Base-by-base conservation (phyloP, 2,888 invertebrate species). In the Epirrhoe tristata region DNA sequence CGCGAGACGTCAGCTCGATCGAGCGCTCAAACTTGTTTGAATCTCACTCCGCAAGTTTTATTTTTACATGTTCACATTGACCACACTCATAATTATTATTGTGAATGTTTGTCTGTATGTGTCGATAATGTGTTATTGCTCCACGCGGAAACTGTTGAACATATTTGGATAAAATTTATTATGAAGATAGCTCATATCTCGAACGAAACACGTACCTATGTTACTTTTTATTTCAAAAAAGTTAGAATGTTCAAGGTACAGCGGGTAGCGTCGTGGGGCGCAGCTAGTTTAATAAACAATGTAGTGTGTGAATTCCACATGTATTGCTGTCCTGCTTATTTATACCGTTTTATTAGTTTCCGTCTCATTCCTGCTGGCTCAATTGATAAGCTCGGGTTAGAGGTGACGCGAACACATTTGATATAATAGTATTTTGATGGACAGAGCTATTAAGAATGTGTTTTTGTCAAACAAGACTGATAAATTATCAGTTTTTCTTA, bases 321-420 rank as follows among this genome's bases (percentile, higher is more conserved):
- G 76, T 58, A 66, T 70, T 62, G 55, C 70, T 32, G 51, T 79
- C 80, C 68, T 71, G 66, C 66, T 80, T 69, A 34, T 53, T 61
- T 58, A 14, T 17, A n/a, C n/a, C 31, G 43, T 48, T 12, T 24
- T 17, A 31, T 34, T 48, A 55, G 58, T 66, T 65, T 61, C 70
- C 14, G 57, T 78, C 77, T 74, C 74, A 58, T 36, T 63, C 51
- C 31, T 58, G 24, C n/a, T 24, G 59, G 48, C 17, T 50, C 36
- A 52, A 17, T 7, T 51, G 79, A 80, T 79, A 80, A 77, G 70
- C 72, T 67, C 52, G 65, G 79, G 77, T 63, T 71, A 81, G 68
- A 81, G 80, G 77, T 78, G 74, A 79, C 67, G 68, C 76, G 77
- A 80, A 79, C 76, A 81, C 62, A 16, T 34, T 61, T 48, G 24